Conservation (phyloP, 2,113 vertebrate genomes). For the Trogon melanurus region DNA sequence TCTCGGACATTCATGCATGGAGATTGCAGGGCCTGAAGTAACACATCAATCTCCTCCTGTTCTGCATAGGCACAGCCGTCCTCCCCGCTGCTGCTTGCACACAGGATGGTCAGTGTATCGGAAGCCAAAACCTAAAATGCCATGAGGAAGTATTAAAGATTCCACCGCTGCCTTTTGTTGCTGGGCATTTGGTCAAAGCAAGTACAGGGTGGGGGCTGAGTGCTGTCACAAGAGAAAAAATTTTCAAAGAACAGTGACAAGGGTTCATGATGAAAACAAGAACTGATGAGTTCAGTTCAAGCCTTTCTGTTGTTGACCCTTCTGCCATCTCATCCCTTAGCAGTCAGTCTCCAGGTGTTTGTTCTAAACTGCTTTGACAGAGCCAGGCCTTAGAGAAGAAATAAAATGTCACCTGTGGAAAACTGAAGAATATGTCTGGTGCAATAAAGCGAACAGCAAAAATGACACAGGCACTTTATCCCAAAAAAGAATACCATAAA, state of each 20-base stretch:
- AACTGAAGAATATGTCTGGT: background rate
- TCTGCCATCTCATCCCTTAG: background rate
- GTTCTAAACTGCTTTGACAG: background rate
- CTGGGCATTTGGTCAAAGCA: background rate
- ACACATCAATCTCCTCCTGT: slow-evolving; percentile 90
- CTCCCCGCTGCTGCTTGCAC: slow-evolving; percentile 87
- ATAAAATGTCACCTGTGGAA: background rate
- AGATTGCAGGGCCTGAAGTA: slow-evolving; percentile 88
- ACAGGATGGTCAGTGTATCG: slow-evolving; percentile 87
- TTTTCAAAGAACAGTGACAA: background rate
- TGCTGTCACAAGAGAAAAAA: background rate
- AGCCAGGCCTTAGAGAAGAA: background rate
- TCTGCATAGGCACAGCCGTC: slow-evolving; percentile 91
- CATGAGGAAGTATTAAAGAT: background rate
- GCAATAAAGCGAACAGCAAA: background rate
- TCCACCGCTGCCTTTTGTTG: background rate
- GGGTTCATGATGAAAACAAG: background rate
- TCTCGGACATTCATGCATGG: slow-evolving; percentile 92
- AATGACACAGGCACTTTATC: background rate
- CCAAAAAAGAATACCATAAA: background rate
- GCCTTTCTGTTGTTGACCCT: background rate
- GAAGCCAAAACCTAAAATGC: slow-evolving; percentile 88
- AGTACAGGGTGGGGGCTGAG: fast-evolving
- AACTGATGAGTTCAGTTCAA: background rate
- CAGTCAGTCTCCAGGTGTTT: too few species aligned